Conservation (phyloP, 1,140 invertebrate species). For the Ceratosolen fusciceps region DNA sequence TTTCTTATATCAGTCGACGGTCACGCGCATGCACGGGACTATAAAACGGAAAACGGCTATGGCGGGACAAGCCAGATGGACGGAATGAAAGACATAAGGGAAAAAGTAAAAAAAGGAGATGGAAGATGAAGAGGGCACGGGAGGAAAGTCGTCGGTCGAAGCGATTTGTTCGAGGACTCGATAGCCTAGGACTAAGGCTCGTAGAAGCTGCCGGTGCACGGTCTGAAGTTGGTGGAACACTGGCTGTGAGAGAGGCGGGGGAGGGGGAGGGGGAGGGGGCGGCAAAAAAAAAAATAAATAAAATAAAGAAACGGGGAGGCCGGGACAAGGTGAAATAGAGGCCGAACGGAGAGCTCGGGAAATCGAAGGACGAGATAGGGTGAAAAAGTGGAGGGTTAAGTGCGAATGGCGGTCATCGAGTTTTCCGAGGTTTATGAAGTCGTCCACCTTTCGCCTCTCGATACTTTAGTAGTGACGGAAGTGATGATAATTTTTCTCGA, state of each 20-base stretch:
- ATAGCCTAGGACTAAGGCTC: slow-evolving; percentile 1
- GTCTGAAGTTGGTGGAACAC: slow-evolving; percentile 4
- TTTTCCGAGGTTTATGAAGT: slow-evolving; percentile 6
- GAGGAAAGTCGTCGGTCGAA: neutral
- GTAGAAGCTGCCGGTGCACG: no score
- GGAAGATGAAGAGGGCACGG: neutral
- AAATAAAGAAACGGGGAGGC: neutral
- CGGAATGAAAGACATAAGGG: neutral
- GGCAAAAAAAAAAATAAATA: slow-evolving; percentile 1
- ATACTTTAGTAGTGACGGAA: slow-evolving; percentile 1
- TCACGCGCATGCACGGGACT: neutral
- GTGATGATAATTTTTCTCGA: neutral
- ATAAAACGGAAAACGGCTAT: neutral
- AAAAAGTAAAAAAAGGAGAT: slow-evolving; percentile 16
- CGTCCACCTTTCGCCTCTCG: neutral
- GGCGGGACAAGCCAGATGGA: neutral
- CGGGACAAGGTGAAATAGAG: neutral
- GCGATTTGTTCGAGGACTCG: slow-evolving; percentile 36
- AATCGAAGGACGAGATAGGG: neutral
- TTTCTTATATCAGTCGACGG: neutral
- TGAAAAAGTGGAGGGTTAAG: slow-evolving; percentile 7
- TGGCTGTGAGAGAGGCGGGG: no score
- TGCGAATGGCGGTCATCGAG: slow-evolving; percentile 10
- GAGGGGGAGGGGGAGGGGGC: no score
- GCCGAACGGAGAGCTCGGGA: neutral